Base-by-base conservation (phyloP, 2,113 vertebrate species). In the Struthidea cinerea region DNA sequence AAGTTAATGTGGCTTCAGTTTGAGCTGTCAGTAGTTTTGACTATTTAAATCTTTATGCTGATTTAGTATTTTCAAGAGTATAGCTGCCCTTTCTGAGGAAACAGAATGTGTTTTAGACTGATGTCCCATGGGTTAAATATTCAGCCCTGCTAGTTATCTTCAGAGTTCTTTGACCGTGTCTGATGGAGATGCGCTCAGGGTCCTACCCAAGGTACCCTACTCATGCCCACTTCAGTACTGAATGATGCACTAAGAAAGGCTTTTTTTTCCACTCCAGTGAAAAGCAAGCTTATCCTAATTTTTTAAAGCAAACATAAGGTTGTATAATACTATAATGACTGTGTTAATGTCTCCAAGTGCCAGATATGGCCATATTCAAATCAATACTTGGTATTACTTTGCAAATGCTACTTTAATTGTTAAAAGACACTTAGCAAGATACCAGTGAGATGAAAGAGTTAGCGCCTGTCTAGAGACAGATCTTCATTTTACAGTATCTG, bases 361-460 rank as follows among this genome's bases (percentile, higher is more conserved):
- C 70, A 80, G 37, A 77, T 85, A 77, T 91, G 23, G 32, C 84
- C 67, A n/a, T 75, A 68, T 84, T 94, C 75, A 96, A 90, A 89
- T 84, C 80, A 76, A 57, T 84, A 87, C n/a, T 42, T 84, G 56
- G 16, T 81, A 53, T 84, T 96, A 88, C 56, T 95, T 91, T 94
- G 68, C 65, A 95, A 93, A 87, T 82, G n/a, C 42, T 77, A 16
- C n/a, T 75, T 94, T 74, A 74, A 76, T 67, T 50, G 33, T 92
- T 97, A 74, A 87, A 94, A 71, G 73, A 65, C 47, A 33, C 41
- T 89, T 89, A 74, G 24, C 49, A 42, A 63, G 71, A 78, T 83
- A 73, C 7, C 77, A 85, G 18, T 86, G 50, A 71, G n/a, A 83
- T 94, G 84, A 86, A 94, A 94, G 84, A 59, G 22, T 74, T 91